Conservation (phyloP, 2,797 vertebrate species). For the Bovichtus variegatus region DNA sequence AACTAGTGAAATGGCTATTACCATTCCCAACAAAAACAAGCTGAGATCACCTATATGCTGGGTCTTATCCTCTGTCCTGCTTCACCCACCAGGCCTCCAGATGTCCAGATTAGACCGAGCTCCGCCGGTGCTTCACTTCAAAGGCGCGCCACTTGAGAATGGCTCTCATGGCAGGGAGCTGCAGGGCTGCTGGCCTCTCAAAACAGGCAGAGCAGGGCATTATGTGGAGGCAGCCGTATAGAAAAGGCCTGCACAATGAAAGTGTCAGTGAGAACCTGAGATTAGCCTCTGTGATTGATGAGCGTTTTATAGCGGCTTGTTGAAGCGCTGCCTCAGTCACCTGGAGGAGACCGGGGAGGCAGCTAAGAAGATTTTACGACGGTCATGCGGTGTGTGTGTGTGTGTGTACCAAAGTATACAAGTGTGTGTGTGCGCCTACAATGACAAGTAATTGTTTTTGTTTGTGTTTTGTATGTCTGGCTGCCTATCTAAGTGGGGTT, state of each 20-base stretch:
- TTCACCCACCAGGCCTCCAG: conserved; percentile 56
- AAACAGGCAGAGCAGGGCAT: conserved; percentile 67
- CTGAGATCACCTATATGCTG: conserved; percentile 34
- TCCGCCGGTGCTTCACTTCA: conserved; percentile 62
- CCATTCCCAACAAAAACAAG: conserved; percentile 25
- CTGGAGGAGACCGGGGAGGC: conserved; percentile 62
- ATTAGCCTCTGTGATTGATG: conserved; percentile 84
- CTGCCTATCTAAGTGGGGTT: background rate
- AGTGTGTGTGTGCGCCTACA: background rate
- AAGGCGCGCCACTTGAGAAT: conserved; percentile 63
- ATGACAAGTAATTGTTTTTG: background rate
- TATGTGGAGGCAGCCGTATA: conserved; percentile 78
- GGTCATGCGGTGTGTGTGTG: background rate
- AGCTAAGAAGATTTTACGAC: conserved; percentile 7
- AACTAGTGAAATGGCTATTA: conserved; percentile 19
- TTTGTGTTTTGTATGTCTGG: conserved; percentile 12
- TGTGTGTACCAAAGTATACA: background rate
- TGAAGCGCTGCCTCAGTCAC: conserved; percentile 75
- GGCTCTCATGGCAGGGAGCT: conserved; percentile 66
- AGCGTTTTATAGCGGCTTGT: conserved; percentile 74
- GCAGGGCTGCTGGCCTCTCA: conserved; percentile 67
- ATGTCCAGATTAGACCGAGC: conserved; percentile 74
- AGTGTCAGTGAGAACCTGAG: conserved; percentile 80
- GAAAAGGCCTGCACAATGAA: conserved; percentile 81
- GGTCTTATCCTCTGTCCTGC: conserved; percentile 23